Evolutionary conservation across 2,888 invertebrate species (phyloP).

Genomic region (Megalurothrips usitatus): DNA sequence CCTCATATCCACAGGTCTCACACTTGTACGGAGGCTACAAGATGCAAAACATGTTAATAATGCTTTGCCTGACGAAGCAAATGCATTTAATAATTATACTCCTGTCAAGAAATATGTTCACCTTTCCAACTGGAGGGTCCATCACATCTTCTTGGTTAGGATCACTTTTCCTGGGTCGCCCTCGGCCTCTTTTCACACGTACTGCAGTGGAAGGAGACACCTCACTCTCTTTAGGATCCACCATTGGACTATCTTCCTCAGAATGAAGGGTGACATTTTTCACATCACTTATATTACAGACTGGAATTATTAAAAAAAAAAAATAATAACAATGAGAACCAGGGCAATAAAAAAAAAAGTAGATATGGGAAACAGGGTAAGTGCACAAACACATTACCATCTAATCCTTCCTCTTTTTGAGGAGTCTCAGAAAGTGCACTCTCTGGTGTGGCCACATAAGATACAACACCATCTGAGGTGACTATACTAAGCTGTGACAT

Average conservation of each 20-base stretch:
- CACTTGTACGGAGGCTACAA: constrained; percentile 49
- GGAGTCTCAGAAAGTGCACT: neutral
- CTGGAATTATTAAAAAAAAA: neutral
- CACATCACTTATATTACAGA: neutral
- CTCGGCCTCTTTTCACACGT: constrained; percentile 35
- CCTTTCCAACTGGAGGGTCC: constrained; percentile 38
- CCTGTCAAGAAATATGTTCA: neutral
- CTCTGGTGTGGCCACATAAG: neutral
- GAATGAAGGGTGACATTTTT: neutral
- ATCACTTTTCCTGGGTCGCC: constrained; percentile 35
- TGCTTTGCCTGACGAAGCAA: neutral
- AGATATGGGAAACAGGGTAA: neutral
- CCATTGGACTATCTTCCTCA: neutral
- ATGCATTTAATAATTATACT: neutral
- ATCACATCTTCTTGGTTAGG: constrained; percentile 32
- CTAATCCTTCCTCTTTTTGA: neutral
- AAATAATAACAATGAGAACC: neutral
- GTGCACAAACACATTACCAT: too few species aligned
- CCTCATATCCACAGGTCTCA: constrained; percentile 50
- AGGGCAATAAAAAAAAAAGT: neutral
- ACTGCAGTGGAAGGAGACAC: neutral
- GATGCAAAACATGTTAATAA: neutral
- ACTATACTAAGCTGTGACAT: constrained; percentile 4
- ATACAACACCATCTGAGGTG: neutral
- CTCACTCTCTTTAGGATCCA: neutral